A percentile compares a stretch with the other conserved stretches of the same genome.
phyloP scores from a whole-genome alignment of 2,113 vertebrate genomes.

The Chaetorhynchus papuensis region DNA sequence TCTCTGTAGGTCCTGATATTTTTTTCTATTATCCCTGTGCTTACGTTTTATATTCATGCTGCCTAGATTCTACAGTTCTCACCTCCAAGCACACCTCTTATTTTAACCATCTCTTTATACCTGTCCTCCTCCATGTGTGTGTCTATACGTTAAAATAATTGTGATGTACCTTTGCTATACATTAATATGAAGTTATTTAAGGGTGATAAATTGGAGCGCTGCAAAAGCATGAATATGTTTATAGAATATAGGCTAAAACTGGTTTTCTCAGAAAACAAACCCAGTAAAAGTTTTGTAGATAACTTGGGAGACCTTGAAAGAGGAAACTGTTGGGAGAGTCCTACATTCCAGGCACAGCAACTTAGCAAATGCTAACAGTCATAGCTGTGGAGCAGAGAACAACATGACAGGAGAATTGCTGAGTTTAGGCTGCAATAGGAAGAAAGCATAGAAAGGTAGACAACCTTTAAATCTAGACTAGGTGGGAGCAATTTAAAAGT shows the following conservation, averaged over 20 bases:
- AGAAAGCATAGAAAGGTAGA: not conserved
- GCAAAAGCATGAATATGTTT: not conserved
- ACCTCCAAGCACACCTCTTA: not conserved
- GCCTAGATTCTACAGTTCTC: not conserved
- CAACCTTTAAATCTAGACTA: not conserved
- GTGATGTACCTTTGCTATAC: not conserved
- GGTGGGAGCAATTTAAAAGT: not conserved
- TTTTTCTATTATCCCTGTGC: constrained; percentile 36
- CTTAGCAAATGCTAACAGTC: not conserved
- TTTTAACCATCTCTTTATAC: not conserved
- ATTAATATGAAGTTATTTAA: not conserved
- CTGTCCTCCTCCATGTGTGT: not conserved
- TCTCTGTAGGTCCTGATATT: constrained; percentile 48
- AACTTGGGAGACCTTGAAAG: not conserved
- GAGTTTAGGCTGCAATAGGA: not conserved
- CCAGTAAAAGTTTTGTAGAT: not conserved
- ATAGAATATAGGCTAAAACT: not conserved
- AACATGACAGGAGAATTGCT: not conserved
- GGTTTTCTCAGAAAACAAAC: not conserved
- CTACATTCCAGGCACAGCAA: not conserved
- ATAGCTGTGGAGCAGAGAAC: not conserved
- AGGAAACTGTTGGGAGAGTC: not conserved
- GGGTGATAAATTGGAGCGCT: not conserved
- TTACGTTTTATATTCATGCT: constrained; percentile 48
- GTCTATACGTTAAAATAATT: not conserved